Percentiles rank a stretch among this genome's conserved stretches.
Conservation (phyloP, 2,888 invertebrate species). For the Busseola fusca region DNA sequence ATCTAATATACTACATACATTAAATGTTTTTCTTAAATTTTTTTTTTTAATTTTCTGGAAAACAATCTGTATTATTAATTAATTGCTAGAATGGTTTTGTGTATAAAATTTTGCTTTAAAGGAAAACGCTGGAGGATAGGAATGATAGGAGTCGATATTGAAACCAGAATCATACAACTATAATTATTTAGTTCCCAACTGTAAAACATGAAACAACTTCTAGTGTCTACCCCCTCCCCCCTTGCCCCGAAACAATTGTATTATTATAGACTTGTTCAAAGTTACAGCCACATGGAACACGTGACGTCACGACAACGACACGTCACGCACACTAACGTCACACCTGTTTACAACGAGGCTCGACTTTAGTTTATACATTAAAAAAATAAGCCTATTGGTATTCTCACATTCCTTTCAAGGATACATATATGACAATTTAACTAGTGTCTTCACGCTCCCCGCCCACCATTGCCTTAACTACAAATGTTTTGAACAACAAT, state of each 20-base stretch:
- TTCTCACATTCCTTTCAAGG: conserved; percentile 46
- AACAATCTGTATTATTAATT: conserved; percentile 34
- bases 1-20: conserved; percentile 70
- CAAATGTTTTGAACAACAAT: conserved; percentile 53
- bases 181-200: conserved; percentile 38
- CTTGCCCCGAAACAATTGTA: conserved; percentile 49
- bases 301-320: conserved; percentile 30
- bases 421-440: conserved; percentile 47
- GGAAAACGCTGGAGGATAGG: conserved; percentile 46
- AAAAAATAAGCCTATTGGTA: conserved; percentile 49
- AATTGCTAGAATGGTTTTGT: conserved; percentile 47
- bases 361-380: conserved; percentile 27
- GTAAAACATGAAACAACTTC: conserved; percentile 45
- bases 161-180: conserved; percentile 49
- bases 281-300: conserved; percentile 19
- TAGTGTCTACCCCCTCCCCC: conserved; percentile 45
- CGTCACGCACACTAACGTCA: conserved; percentile 41
- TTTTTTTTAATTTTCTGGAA: conserved; percentile 29
- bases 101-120: conserved; percentile 43
- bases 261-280: conserved; percentile 34
- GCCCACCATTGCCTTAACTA: conserved; percentile 46
- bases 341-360: conserved; percentile 55
- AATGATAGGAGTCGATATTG: conserved; percentile 46
- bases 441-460: conserved; percentile 41
- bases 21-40: conserved; percentile 37